Evolutionary conservation across 2,888 invertebrate genomes (phyloP).

Genomic region (Mythimna loreyi): DNA sequence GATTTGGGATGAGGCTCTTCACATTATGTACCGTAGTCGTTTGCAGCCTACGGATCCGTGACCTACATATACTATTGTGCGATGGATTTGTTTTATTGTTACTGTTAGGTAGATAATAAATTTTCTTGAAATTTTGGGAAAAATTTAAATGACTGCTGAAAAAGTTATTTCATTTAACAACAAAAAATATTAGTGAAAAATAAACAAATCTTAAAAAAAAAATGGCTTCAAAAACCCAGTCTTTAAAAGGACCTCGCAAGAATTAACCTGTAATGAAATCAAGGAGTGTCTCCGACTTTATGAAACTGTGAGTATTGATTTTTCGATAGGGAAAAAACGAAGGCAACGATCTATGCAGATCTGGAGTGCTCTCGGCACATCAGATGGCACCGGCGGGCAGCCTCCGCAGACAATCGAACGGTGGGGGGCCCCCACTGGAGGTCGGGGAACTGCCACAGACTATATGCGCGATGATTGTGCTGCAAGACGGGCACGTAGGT

Average conservation of each 20-base stretch:
- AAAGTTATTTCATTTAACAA: background rate
- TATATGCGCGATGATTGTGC: slow-evolving; percentile 68
- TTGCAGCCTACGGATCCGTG: slow-evolving; percentile 75
- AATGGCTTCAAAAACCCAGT: slow-evolving; percentile 48
- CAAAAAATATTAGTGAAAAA: slow-evolving; percentile 1
- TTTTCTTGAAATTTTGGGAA: slow-evolving; percentile 2
- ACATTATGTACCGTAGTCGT: slow-evolving; percentile 86
- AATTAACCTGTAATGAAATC: slow-evolving; percentile 80
- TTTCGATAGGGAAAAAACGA: slow-evolving; percentile 91
- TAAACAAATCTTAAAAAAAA: slow-evolving; percentile 42
- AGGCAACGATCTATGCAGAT: slow-evolving; percentile 91
- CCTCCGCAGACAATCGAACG: slow-evolving; percentile 91
- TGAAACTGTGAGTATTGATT: slow-evolving; percentile 90
- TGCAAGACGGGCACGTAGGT: slow-evolving; percentile 47
- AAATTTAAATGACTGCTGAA: background rate
- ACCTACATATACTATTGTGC: slow-evolving; percentile 72
- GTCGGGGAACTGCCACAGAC: slow-evolving; percentile 87
- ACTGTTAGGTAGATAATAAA: slow-evolving; percentile 15
- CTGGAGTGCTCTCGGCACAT: slow-evolving; percentile 91
- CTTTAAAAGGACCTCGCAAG: slow-evolving; percentile 60
- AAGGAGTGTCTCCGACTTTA: slow-evolving; percentile 87
- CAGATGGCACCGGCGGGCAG: slow-evolving; percentile 91
- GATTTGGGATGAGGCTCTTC: slow-evolving; percentile 84
- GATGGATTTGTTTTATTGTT: slow-evolving; percentile 39
- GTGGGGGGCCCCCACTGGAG: slow-evolving; percentile 85